Conservation (phyloP, 2,888 invertebrate species). For the Rhyacophila evoluta region DNA sequence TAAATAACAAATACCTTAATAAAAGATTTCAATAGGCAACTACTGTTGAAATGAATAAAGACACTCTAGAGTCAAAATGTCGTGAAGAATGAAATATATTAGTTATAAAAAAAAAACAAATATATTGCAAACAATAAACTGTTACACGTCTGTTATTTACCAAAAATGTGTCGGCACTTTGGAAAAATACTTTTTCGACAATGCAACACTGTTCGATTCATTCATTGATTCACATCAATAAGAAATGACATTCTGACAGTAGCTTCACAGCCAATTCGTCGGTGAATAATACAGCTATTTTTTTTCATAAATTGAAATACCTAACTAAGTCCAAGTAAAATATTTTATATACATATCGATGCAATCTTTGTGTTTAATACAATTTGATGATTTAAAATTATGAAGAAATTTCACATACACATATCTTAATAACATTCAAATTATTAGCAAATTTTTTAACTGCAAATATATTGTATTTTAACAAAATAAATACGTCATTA, state of each 20-base stretch:
- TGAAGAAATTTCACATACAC: too few relatives aligned
- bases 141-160: conserved; percentile 45
- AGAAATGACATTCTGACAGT: conserved; percentile 27
- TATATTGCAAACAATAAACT: conserved; percentile 42
- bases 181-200: conserved; percentile 38
- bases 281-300: too few relatives aligned
- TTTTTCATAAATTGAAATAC: too few relatives aligned
- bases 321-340: too few relatives aligned
- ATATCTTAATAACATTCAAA: too few relatives aligned
- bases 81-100: conserved; percentile 27
- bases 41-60: conserved; percentile 41
- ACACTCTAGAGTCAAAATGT: conserved; percentile 41
- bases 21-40: conserved; percentile 25
- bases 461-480: too few relatives aligned
- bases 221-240: conserved; percentile 49
- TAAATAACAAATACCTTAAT: conserved; percentile 43
- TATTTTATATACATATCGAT: too few relatives aligned
- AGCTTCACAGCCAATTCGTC: neutral
- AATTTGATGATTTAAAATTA: too few relatives aligned
- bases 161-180: conserved; percentile 47
- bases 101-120: conserved; percentile 33
- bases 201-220: conserved; percentile 40
- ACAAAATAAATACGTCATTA: too few relatives aligned
- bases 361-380: too few relatives aligned
- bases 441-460: too few relatives aligned